Evolutionary conservation across 2,888 invertebrate species (phyloP), one percentile per base, ranked within the genome.

Genomic region (Hirudinaria manillensis): DNA sequence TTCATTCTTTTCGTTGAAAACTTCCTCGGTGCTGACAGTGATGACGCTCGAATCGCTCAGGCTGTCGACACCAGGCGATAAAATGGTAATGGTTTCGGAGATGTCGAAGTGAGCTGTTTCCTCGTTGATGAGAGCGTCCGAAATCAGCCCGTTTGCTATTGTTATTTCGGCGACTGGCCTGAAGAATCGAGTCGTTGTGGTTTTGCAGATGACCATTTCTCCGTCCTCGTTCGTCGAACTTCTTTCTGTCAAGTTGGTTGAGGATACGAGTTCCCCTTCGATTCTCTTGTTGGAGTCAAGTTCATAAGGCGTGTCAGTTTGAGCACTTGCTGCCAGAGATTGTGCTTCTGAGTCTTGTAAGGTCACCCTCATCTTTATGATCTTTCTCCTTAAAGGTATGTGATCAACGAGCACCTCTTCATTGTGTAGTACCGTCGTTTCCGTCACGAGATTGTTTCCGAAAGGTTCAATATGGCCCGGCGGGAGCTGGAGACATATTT

Each of bases 381-480:
- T 36, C 56, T 77, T 77, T 34, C 65, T 75, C 45, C 74, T 77
- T 16, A 68, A 36, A 34, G 74, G 74, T 19, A 71, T 61, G 24
- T 66, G 36, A 29, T 75, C 75, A 29, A 38, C 51, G 27, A 71
- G 56, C 2, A 75, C 13, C 19, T 73, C 70, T 21, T 70, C 72
- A 53, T 45, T 74, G 45, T 77, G 77, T 19, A 75, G 45, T 6
- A 77, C 72, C 21, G 55, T 72, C n/a, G 77, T 77, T 19, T 77
- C 74, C n/a, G 77, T 67, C 6, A 61, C 70, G n/a, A 76, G 56
- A 53, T 76, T 70, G n/a, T 61, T 70, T 51, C 72, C 77, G n/a
- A 75, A 74, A 21, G 74, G 74, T 55, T 72, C 77, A 19, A 72
- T 72, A 7, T 65, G 45, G 27, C 74, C 76, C 36, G 77, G 68